A percentile compares a stretch with the other conserved stretches of the same genome.
Evolutionary conservation across 2,113 vertebrate genomes (phyloP).

Genomic region (Pomatostomus ruficeps): DNA sequence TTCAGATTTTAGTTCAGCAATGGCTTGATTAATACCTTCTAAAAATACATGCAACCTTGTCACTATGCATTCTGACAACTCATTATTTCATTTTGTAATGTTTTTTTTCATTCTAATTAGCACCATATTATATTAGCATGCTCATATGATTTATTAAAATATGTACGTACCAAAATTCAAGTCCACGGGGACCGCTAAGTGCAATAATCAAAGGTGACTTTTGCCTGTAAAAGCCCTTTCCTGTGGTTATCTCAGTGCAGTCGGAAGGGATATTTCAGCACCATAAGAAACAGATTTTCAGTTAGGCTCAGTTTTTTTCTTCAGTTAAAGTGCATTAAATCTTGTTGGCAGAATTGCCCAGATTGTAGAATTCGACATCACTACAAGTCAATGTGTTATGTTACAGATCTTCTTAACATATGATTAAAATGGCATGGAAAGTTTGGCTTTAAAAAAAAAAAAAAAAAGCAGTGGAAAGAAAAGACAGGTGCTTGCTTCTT

Average conservation of each 20-base stretch:
- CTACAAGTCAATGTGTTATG: slow-evolving; percentile 55
- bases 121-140: slow-evolving; percentile 59
- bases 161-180: slow-evolving; percentile 78
- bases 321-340: slow-evolving; percentile 81
- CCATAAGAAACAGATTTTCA: slow-evolving; percentile 76
- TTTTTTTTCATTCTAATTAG: not conserved
- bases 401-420: slow-evolving; percentile 60
- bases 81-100: slow-evolving; percentile 6
- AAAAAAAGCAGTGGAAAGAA: slow-evolving; percentile 43
- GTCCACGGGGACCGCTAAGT: slow-evolving; percentile 74
- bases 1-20: slow-evolving; percentile 12
- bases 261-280: slow-evolving; percentile 78
- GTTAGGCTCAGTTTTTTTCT: slow-evolving; percentile 74
- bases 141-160: slow-evolving; percentile 61
- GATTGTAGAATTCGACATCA: slow-evolving; percentile 71
- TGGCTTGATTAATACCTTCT: slow-evolving; percentile 36
- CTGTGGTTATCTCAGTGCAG: slow-evolving; percentile 75
- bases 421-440: slow-evolving; percentile 69
- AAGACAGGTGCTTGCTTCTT: slow-evolving; percentile 71
- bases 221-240: slow-evolving; percentile 76
- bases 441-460: slow-evolving; percentile 62
- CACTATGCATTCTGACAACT: slow-evolving; percentile 28
- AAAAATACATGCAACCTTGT: slow-evolving; percentile 58
- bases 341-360: slow-evolving; percentile 67
- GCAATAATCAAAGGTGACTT: slow-evolving; percentile 77